Evolutionary conservation across 2,797 vertebrate species (phyloP), one percentile per base, ranked within the genome.

Genomic region (Neostethus bicornis): DNA sequence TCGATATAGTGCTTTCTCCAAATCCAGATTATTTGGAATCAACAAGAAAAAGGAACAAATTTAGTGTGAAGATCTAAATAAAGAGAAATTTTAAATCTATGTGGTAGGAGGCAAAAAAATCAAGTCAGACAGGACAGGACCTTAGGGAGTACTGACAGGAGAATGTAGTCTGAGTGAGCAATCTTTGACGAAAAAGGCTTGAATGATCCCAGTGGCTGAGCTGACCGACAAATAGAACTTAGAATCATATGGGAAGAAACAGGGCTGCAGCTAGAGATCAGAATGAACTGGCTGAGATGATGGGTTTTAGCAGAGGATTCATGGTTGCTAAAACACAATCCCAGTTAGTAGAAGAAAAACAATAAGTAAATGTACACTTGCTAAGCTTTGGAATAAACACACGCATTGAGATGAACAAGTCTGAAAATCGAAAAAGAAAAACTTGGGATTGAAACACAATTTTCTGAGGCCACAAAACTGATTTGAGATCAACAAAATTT

Each of bases 161-260:
- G 42, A 20, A 25, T 25, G 42, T 35, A 35, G 14, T n/a, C 34
- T 35, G 14, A 45, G 43, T 35, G 34, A 35, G 34, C 34, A 35
- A 34, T n/a, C 14, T 14, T n/a, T 46, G 44, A 46, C 19, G 16
- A 17, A 8, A 46, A 25, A 14, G 5, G 8, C 17, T 7, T 46
- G 44, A 46, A 26, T 17, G 25, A 46, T 46, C 44, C 5, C n/a
- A 46, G 26, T 19, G 45, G 19, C 45, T 13, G 44, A 29, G 25
- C 44, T 46, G 44, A 47, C 7, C 5, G 44, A 44, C 25, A 28
- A 29, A 29, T 29, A 44, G 16, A 47, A 16, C 7, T 19, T n/a
- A 16, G 17, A 47, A 29, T 11, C 5, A n/a, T 26, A 26, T 47
- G 25, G 6, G 14, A 28, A 31, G 28, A 47, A 26, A 1, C 16